Conservation (phyloP, 2,797 vertebrate species). For the Microctenopoma stevenorrisi region DNA sequence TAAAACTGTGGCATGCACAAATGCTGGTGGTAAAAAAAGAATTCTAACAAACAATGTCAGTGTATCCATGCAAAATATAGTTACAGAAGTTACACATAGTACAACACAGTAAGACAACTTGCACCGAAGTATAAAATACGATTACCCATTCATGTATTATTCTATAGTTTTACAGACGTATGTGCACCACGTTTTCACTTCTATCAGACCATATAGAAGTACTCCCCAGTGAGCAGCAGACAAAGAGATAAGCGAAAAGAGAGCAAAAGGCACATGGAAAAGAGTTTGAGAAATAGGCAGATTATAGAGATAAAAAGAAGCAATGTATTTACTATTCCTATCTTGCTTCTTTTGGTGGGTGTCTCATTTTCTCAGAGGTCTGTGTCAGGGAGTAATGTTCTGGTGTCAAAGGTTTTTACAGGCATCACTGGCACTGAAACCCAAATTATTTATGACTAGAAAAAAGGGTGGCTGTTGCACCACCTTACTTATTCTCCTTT, state of each 20-base stretch:
- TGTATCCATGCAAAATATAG: too few species aligned
- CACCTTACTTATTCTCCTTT: slow-evolving; percentile 42
- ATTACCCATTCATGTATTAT: too few species aligned
- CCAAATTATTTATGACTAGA: slow-evolving; percentile 63
- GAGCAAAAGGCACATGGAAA: background rate
- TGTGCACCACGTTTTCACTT: slow-evolving; percentile 12
- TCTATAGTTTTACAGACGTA: background rate
- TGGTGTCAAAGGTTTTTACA: slow-evolving; percentile 60
- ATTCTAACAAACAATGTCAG: too few species aligned
- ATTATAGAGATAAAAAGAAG: slow-evolving; percentile 26
- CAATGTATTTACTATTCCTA: slow-evolving; percentile 55
- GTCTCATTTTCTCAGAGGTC: slow-evolving; percentile 51
- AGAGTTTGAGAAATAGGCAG: slow-evolving; percentile 9
- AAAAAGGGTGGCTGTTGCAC: slow-evolving; percentile 30
- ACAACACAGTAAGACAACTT: too few species aligned
- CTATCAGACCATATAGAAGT: slow-evolving; percentile 21
- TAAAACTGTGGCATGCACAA: too few species aligned
- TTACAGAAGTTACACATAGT: too few species aligned
- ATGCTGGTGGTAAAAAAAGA: too few species aligned
- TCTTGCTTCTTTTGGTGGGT: slow-evolving; percentile 31
- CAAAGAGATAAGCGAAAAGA: slow-evolving; percentile 20
- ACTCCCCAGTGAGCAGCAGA: slow-evolving; percentile 23
- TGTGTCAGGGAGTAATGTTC: slow-evolving; percentile 38
- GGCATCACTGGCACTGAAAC: slow-evolving; percentile 54
- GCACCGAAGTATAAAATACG: too few species aligned